phyloP scores from a whole-genome alignment of 2,888 invertebrate species.

The Athalia cordata region DNA sequence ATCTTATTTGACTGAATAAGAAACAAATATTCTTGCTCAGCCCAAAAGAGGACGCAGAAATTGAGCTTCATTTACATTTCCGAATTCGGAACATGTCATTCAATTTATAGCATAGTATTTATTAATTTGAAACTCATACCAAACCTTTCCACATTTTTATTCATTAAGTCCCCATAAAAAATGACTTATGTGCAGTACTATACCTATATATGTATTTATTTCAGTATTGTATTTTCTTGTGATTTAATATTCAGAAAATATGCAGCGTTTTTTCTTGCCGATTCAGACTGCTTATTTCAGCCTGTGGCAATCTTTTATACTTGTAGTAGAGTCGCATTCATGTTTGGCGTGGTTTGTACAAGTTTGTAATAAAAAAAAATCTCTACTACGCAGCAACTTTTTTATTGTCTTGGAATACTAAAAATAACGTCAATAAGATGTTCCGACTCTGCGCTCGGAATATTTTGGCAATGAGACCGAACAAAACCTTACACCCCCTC shows the following conservation, averaged over 20 bases:
- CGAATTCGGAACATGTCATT: neutral
- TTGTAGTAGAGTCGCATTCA: slow-evolving; percentile 1
- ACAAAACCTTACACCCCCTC: too few species aligned
- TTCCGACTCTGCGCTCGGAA: neutral
- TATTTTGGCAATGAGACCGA: neutral
- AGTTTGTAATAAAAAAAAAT: slow-evolving; percentile 21
- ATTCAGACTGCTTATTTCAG: neutral
- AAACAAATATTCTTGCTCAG: neutral
- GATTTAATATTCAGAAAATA: slow-evolving; percentile 20
- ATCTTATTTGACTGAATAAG: slow-evolving; percentile 1
- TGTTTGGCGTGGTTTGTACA: slow-evolving; percentile 21
- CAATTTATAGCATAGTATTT: slow-evolving; percentile 23
- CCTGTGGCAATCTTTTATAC: neutral
- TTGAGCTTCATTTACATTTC: slow-evolving; percentile 27
- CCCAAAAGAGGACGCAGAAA: neutral
- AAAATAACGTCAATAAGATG: neutral
- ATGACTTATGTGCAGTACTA: neutral
- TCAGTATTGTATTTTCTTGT: slow-evolving; percentile 1
- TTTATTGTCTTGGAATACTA: neutral
- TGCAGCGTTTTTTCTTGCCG: neutral
- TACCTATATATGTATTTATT: slow-evolving; percentile 11
- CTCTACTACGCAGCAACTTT: neutral
- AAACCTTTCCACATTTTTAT: slow-evolving; percentile 20
- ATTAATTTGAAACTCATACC: slow-evolving; percentile 25
- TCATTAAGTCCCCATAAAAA: slow-evolving; percentile 7